These are phyloP conservation scores for Shinisaurus crocodilurus DNA, from an alignment of 2,113 vertebrate species.

Conservation along the genomic window DNA sequence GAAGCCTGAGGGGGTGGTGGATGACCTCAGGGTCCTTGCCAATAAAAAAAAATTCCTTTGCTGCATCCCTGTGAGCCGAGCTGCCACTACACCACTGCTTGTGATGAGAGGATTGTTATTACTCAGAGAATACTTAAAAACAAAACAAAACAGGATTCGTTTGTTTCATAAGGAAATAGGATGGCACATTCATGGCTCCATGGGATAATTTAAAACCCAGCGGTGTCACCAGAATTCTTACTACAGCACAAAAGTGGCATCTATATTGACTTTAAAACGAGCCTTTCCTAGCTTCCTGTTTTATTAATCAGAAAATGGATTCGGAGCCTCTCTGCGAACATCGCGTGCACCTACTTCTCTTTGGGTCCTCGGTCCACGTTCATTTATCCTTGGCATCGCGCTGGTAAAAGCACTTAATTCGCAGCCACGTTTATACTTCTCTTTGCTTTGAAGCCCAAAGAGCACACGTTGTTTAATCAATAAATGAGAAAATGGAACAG, in stretches of 20 bases:
- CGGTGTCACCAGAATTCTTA: slow-evolving; percentile 48
- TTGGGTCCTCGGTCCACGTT: slow-evolving; percentile 4
- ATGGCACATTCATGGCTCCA: slow-evolving; percentile 8
- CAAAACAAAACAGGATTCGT: not conserved
- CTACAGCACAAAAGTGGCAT: not conserved
- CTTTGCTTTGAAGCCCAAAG: slow-evolving; percentile 41
- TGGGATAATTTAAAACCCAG: slow-evolving; percentile 46
- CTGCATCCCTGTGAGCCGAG: too few species aligned
- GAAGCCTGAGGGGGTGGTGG: too few species aligned
- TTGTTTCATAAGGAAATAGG: not conserved
- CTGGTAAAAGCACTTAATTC: slow-evolving; percentile 56
- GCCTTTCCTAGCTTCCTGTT: slow-evolving; percentile 37
- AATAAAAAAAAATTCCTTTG: too few species aligned
- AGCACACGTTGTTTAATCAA: slow-evolving; percentile 29
- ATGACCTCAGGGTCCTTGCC: too few species aligned
- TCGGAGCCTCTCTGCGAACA: slow-evolving; percentile 36
- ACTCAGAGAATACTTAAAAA: too few species aligned
- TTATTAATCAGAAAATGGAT: slow-evolving; percentile 65
- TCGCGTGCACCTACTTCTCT: slow-evolving; percentile 19
- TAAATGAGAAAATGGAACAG: not conserved
- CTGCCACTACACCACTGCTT: too few species aligned
- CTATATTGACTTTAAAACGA: slow-evolving; percentile 56
- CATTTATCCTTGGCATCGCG: slow-evolving; percentile 58
- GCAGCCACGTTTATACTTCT: slow-evolving; percentile 28
- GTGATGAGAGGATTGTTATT: not conserved